These are phyloP conservation scores for Peribatodes rhomboidaria DNA, from an alignment of 2,888 invertebrate genomes.

Conservation along the genomic window DNA sequence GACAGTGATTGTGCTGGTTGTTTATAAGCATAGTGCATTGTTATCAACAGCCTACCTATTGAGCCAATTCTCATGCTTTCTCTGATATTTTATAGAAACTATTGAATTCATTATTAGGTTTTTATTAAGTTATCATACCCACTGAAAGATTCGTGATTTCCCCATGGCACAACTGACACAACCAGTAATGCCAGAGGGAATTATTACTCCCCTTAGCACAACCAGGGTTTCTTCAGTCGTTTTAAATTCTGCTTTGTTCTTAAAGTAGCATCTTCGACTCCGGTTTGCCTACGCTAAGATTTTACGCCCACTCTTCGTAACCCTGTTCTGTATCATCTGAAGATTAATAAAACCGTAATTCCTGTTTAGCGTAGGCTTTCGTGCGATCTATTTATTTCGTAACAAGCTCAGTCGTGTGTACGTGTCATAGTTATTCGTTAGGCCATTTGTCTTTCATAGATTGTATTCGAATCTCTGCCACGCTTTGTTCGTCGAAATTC, in stretches of 20 bases:
- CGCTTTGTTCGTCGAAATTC: conserved; percentile 5
- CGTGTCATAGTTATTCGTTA: conserved; percentile 44
- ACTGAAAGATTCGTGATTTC: no score
- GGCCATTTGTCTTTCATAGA: conserved; percentile 46
- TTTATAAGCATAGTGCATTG: conserved; percentile 43
- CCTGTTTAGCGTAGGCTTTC: conserved; percentile 51
- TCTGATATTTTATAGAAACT: background rate
- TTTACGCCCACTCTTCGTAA: conserved; percentile 55
- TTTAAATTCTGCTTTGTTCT: conserved; percentile 8
- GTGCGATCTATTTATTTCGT: conserved; percentile 52
- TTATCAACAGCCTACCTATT: conserved; percentile 51
- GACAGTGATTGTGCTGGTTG: conserved; percentile 39
- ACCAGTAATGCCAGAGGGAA: no score
- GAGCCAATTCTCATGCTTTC: conserved; percentile 46
- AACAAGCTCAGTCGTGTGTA: conserved; percentile 47
- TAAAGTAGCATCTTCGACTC: conserved; percentile 53
- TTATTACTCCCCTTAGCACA: no score
- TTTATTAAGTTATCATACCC: background rate
- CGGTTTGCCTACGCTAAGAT: conserved; percentile 71
- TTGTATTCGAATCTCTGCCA: conserved; percentile 33
- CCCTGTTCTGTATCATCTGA: conserved; percentile 48
- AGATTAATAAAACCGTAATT: conserved; percentile 58
- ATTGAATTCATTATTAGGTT: conserved; percentile 4
- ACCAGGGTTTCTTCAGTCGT: conserved; percentile 8
- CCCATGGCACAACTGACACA: no score